These are phyloP conservation scores for Eubucco bourcierii DNA, from an alignment of 2,113 vertebrate species.

Conservation along the genomic window DNA sequence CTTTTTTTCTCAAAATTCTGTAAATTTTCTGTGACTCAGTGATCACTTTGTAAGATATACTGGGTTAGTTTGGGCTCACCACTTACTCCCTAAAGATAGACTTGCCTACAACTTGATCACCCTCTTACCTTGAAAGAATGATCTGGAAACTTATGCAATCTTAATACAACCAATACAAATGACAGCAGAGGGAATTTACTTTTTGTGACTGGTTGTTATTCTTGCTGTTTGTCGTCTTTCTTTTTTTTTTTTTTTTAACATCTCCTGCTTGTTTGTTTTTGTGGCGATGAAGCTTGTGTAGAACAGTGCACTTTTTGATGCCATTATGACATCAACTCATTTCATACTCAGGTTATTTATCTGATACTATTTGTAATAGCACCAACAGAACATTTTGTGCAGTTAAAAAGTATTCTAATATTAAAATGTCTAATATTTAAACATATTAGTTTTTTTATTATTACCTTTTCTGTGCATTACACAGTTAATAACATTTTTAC, in stretches of 20 bases:
- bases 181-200: not conserved
- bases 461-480: not conserved
- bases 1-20: not conserved
- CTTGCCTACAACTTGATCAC: not conserved
- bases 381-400: conserved; percentile 4
- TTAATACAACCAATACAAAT: not conserved
- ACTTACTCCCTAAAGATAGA: not conserved
- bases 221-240: not conserved
- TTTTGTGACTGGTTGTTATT: not conserved
- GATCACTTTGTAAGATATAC: not conserved
- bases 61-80: not conserved
- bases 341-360: not conserved
- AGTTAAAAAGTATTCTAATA: conserved; percentile 40
- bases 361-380: conserved; percentile 30
- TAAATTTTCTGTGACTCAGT: not conserved
- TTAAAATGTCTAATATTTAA: conserved; percentile 41
- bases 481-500: conserved; percentile 9
- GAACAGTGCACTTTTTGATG: not conserved
- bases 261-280: not conserved
- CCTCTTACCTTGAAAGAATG: not conserved
- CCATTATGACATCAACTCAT: not conserved
- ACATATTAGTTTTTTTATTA: conserved; percentile 10
- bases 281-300: not conserved
- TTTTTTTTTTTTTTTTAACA: not conserved
- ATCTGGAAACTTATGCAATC: not conserved